Conservation (phyloP, 2,888 invertebrate species). For the Miltochrista miniata region DNA sequence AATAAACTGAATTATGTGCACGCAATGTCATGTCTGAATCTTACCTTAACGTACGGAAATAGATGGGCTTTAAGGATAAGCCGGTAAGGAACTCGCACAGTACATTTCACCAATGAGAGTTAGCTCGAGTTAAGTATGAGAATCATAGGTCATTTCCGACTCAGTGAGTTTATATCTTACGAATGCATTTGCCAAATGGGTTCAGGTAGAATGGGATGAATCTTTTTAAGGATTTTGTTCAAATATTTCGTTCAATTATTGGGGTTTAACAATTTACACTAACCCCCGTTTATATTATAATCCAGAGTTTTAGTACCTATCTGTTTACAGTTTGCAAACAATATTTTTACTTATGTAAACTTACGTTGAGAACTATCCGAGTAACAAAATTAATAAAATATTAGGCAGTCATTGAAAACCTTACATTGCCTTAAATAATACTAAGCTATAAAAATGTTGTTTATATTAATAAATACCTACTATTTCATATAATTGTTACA, state of each 20-base stretch:
- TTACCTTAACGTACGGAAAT: constrained; percentile 22
- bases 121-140: constrained; percentile 14
- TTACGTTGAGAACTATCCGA: constrained; percentile 19
- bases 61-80: constrained; percentile 33
- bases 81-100: constrained; percentile 18
- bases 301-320: too few relatives aligned
- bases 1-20: background rate
- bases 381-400: constrained; percentile 16
- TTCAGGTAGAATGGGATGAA: constrained; percentile 6
- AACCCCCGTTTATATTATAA: too few relatives aligned
- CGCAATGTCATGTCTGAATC: constrained; percentile 11
- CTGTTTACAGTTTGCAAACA: constrained; percentile 7
- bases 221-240: constrained; percentile 9
- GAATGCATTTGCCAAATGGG: constrained; percentile 14
- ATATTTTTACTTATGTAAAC: constrained; percentile 6
- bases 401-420: constrained; percentile 22
- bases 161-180: background rate
- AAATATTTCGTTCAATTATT: background rate
- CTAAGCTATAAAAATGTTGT: constrained; percentile 14
- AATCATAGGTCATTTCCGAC: constrained; percentile 25
- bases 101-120: constrained; percentile 24
- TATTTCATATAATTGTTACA: too few relatives aligned
- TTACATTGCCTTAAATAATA: constrained; percentile 20
- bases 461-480: constrained; percentile 17
- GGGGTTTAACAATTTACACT: background rate